Evolutionary conservation across 1,140 invertebrate species (phyloP).

Genomic region (Agrypnia vestita): DNA sequence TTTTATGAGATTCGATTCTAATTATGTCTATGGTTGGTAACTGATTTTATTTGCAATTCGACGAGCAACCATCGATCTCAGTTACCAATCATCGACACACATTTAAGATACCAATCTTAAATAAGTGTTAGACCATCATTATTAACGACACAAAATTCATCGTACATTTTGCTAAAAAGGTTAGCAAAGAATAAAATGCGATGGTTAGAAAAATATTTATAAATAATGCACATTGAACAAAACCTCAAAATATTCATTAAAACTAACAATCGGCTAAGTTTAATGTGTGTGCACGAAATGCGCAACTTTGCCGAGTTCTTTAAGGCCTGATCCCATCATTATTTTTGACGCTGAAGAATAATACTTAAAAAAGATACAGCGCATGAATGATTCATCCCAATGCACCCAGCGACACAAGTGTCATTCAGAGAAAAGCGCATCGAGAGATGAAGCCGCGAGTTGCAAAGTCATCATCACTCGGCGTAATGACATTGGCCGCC

Average conservation of each 20-base stretch:
- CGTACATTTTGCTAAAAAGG: too few species aligned
- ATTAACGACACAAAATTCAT: too few species aligned
- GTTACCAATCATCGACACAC: too few species aligned
- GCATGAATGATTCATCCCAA: constrained; percentile 43
- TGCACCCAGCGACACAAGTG: constrained; percentile 40
- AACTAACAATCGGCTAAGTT: too few species aligned
- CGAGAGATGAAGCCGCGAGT: constrained; percentile 12
- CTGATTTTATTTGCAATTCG: too few species aligned
- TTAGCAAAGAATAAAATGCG: too few species aligned
- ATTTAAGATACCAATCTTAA: too few species aligned
- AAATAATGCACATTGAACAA: background rate
- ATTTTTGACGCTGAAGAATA: constrained; percentile 3
- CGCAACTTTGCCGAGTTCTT: background rate
- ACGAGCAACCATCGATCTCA: too few species aligned
- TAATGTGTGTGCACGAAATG: background rate
- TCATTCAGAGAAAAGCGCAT: constrained; percentile 51
- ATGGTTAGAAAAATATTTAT: too few species aligned
- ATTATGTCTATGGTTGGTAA: too few species aligned
- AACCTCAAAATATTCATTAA: background rate
- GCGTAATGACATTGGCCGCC: constrained; percentile 53
- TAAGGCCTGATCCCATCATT: constrained; percentile 34
- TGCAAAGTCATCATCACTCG: constrained; percentile 45
- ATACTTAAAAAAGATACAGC: constrained; percentile 5
- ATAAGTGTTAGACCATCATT: too few species aligned
- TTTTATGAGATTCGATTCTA: too few species aligned